These are phyloP conservation scores for Theonella swinhoei DNA, from an alignment of 37 sponge, comb jelly and placozoan genomes.

Conservation along the genomic window DNA sequence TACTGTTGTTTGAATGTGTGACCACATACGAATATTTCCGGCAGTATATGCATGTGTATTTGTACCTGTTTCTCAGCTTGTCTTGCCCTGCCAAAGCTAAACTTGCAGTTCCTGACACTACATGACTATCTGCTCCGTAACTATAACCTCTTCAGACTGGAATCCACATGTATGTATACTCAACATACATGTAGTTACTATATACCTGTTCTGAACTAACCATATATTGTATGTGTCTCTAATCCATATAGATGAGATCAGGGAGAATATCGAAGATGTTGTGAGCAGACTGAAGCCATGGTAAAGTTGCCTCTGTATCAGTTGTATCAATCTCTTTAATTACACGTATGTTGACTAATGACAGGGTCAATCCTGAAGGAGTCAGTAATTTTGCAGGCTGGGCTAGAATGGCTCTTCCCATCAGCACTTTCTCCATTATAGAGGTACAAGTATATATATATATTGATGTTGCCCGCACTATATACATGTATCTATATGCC, in stretches of 20 bases:
- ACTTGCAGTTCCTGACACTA: conserved; percentile 98
- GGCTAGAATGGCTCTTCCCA: conserved; percentile 95
- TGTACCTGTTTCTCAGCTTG: conserved; percentile 64
- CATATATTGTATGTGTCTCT: neutral
- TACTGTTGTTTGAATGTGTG: too few relatives aligned
- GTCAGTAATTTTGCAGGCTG: conserved; percentile 91
- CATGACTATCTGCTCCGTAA: conserved; percentile 97
- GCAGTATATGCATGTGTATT: too few relatives aligned
- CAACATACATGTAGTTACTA: too few relatives aligned
- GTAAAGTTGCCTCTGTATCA: conserved; percentile 7
- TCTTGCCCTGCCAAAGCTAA: conserved; percentile 98
- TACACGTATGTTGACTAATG: neutral
- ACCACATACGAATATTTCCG: too few relatives aligned
- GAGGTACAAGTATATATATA: conserved; percentile 80
- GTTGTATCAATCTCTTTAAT: neutral
- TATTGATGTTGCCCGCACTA: too few relatives aligned
- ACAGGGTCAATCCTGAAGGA: conserved; percentile 82
- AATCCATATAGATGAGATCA: conserved; percentile 82
- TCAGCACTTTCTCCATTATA: conserved; percentile 76
- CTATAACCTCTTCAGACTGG: conserved; percentile 91
- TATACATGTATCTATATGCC: too few relatives aligned
- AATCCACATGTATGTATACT: conserved; percentile 85
- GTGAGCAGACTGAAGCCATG: conserved; percentile 91
- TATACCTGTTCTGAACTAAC: neutral
- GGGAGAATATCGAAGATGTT: conserved; percentile 91